A percentile compares a stretch with the other conserved stretches of the same genome.
These are phyloP conservation scores for Thryonomys swinderianus DNA, from an alignment of 2,113 vertebrate species.

Conservation along the genomic window DNA sequence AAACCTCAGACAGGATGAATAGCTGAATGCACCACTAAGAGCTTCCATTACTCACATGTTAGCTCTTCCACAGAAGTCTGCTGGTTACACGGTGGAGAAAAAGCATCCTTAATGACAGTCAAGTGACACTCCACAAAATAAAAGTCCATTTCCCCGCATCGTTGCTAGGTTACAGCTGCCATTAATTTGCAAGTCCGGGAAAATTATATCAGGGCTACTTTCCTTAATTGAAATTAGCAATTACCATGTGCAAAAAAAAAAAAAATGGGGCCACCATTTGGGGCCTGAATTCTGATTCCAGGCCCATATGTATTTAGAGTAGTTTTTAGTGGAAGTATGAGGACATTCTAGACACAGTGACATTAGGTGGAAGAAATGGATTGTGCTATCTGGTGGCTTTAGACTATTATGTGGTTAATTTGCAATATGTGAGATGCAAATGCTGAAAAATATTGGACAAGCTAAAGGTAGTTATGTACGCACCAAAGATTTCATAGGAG, in stretches of 20 bases:
- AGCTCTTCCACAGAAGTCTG: slow-evolving; percentile 5
- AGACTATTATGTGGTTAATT: not conserved
- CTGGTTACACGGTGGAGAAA: not conserved
- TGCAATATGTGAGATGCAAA: not conserved
- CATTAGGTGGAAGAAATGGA: not conserved
- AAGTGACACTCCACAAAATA: slow-evolving; percentile 47
- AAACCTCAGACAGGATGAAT: not conserved
- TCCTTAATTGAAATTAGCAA: slow-evolving; percentile 45
- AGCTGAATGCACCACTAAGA: not conserved
- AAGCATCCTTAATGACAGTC: not conserved
- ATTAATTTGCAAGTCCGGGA: not conserved
- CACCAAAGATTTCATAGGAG: not conserved
- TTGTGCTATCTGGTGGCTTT: not conserved
- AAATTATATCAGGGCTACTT: not conserved
- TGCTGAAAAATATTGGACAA: not conserved
- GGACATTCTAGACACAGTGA: not conserved
- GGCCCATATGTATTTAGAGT: not conserved
- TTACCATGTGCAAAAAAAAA: not conserved
- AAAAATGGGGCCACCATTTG: not conserved
- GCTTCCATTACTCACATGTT: not conserved
- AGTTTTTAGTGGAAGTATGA: not conserved
- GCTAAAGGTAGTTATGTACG: not conserved
- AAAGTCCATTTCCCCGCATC: slow-evolving; percentile 50
- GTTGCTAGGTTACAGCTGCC: slow-evolving; percentile 12
- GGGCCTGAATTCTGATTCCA: not conserved